These are phyloP conservation scores for Dyspetes luteomarginatus DNA, from an alignment of 2,888 invertebrate genomes.

Conservation along the genomic window DNA sequence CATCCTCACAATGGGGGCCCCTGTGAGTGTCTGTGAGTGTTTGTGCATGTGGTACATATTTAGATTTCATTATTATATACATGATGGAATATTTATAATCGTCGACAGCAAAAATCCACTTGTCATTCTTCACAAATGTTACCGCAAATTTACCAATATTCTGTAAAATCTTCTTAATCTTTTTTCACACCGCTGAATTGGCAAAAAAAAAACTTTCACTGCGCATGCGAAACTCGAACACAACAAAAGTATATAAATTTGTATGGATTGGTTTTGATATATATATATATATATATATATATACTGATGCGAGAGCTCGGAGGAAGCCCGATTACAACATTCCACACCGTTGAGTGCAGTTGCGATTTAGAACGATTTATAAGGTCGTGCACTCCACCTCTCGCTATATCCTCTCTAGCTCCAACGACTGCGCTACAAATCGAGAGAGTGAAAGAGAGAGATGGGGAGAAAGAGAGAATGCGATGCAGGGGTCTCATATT, in stretches of 20 bases:
- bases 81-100: too few relatives aligned
- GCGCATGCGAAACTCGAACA: conserved; percentile 6
- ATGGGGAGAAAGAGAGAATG: conserved; percentile 17
- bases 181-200: neutral
- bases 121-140: too few relatives aligned
- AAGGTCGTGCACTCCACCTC: conserved; percentile 56
- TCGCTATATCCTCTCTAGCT: conserved; percentile 20
- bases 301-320: conserved; percentile 36
- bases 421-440: conserved; percentile 12
- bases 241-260: conserved; percentile 18
- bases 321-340: conserved; percentile 58
- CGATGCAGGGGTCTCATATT: conserved; percentile 55
- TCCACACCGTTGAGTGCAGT: conserved; percentile 64
- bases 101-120: too few relatives aligned
- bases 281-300: too few relatives aligned
- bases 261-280: conserved; percentile 53
- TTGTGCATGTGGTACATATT: too few relatives aligned
- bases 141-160: neutral
- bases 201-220: conserved; percentile 37
- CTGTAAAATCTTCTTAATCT: conserved; percentile 9
- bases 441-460: conserved; percentile 11
- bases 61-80: too few relatives aligned
- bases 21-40: too few relatives aligned
- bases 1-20: too few relatives aligned
- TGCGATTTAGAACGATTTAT: conserved; percentile 64